Evolutionary conservation across 2,797 vertebrate genomes (phyloP).

Genomic region (Chelon labrosus): DNA sequence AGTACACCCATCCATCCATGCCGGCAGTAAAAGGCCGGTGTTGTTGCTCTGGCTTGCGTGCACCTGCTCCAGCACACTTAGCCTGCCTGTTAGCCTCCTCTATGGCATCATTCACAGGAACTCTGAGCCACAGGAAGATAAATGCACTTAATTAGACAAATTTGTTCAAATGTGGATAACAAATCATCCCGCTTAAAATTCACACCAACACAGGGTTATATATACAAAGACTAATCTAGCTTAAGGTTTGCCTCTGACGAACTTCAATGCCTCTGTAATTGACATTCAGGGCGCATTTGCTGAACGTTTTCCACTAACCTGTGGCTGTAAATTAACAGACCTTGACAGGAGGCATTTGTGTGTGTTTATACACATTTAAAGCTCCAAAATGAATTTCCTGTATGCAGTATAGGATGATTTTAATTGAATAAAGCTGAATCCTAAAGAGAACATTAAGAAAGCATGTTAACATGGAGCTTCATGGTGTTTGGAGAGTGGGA

Average conservation of each 20-base stretch:
- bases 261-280: conserved; percentile 40
- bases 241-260: background rate
- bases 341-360: too few relatives aligned
- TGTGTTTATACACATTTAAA: too few relatives aligned
- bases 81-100: conserved; percentile 30
- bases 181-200: background rate
- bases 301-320: conserved; percentile 37
- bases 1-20: conserved; percentile 67
- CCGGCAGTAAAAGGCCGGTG: conserved; percentile 65
- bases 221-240: too few relatives aligned
- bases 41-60: conserved; percentile 66
- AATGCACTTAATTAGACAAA: background rate
- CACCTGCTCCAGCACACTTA: conserved; percentile 70
- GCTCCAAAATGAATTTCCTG: too few relatives aligned
- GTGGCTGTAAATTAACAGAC: conserved; percentile 22
- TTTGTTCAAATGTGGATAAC: conserved; percentile 2
- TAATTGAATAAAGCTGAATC: too few relatives aligned
- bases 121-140: background rate
- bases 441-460: too few relatives aligned
- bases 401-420: too few relatives aligned
- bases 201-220: background rate
- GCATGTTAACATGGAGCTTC: too few relatives aligned
- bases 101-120: conserved; percentile 48
- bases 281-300: conserved; percentile 59
- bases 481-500: too few relatives aligned